phyloP scores from a whole-genome alignment of 2,797 vertebrate genomes.

The Salmo trutta region DNA sequence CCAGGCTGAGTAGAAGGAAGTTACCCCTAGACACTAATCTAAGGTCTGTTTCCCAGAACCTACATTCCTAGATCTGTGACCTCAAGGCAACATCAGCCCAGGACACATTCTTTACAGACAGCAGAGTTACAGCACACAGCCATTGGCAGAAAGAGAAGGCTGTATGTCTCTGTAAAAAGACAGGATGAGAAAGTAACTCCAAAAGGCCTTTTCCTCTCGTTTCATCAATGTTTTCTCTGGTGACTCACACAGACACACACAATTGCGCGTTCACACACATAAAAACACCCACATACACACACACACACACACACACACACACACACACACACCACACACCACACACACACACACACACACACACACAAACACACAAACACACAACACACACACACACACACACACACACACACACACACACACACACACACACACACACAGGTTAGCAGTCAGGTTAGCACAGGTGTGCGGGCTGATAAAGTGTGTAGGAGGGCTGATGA shows the following conservation, averaged over 20 bases:
- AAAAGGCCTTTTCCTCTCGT: not conserved
- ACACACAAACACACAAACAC: too few species aligned
- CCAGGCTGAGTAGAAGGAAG: not conserved
- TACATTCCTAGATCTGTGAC: not conserved
- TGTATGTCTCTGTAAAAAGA: not conserved
- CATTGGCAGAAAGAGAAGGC: not conserved
- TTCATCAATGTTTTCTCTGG: not conserved
- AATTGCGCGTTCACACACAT: not conserved
- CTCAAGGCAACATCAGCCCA: not conserved
- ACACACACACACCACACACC: too few species aligned
- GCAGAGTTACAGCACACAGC: not conserved
- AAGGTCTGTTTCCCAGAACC: not conserved
- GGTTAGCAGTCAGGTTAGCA: too few species aligned
- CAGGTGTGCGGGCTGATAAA: too few species aligned
- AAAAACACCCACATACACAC: not conserved
- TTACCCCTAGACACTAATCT: conserved; percentile 6
- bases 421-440: too few species aligned
- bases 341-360: too few species aligned
- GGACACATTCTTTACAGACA: not conserved
- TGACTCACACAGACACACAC: conserved; percentile 6
- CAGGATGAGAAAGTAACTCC: not conserved
- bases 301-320: not conserved
- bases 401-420: too few species aligned
- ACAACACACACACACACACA: too few species aligned
- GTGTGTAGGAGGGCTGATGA: too few species aligned